Evolutionary conservation across 2,797 vertebrate genomes (phyloP).

Genomic region (Serranus cabrilla): DNA sequence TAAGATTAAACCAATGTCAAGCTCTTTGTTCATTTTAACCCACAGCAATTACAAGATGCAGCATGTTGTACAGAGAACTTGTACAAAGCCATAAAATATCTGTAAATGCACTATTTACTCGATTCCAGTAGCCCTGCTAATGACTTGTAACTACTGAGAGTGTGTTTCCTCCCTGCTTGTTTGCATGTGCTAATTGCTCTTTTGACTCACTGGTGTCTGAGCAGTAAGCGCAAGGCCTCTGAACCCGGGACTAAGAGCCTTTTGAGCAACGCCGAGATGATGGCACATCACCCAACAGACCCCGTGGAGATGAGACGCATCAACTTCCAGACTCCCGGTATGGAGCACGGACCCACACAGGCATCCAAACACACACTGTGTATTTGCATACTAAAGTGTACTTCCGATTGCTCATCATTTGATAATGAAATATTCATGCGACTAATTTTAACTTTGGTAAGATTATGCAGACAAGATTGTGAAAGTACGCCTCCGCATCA

Average conservation of each 20-base stretch:
- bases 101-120: slow-evolving; percentile 55
- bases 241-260: slow-evolving; percentile 97
- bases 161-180: slow-evolving; percentile 39
- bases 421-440: slow-evolving; percentile 77
- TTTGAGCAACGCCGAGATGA: slow-evolving; percentile 93
- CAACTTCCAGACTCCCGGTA: slow-evolving; percentile 99
- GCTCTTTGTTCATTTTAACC: slow-evolving; percentile 70
- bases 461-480: slow-evolving; percentile 69
- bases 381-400: slow-evolving; percentile 55
- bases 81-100: slow-evolving; percentile 48
- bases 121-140: slow-evolving; percentile 42
- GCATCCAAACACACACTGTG: slow-evolving; percentile 43
- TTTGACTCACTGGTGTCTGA: slow-evolving; percentile 66
- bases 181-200: slow-evolving; percentile 64
- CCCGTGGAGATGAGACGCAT: slow-evolving; percentile 98
- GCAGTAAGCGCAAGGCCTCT: slow-evolving; percentile 96
- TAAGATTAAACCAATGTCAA: slow-evolving; percentile 84
- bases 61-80: slow-evolving; percentile 31
- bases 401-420: slow-evolving; percentile 60
- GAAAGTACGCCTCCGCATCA: slow-evolving; percentile 48
- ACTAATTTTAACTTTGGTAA: slow-evolving; percentile 66
- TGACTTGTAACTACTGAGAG: slow-evolving; percentile 41
- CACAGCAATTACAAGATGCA: slow-evolving; percentile 56
- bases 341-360: slow-evolving; percentile 35
- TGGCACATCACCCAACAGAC: slow-evolving; percentile 96